Evolutionary conservation across 2,797 vertebrate genomes (phyloP).

Genomic region (Gadopsis bispinosus): DNA sequence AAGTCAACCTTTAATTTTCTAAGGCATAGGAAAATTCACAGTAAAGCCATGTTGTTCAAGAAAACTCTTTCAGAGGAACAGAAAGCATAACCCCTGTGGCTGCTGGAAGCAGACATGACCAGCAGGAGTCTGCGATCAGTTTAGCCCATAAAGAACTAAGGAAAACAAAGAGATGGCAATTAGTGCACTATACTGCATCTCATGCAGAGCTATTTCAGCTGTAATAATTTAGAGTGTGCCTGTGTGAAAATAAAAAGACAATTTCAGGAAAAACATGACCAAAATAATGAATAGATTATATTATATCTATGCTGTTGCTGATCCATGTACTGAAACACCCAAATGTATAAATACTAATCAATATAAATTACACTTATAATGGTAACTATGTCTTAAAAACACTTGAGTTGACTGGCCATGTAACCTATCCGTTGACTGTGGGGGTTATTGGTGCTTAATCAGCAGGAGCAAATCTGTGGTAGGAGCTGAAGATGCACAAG

Average conservation of each 20-base stretch:
- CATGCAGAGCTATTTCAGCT: slow-evolving; percentile 25
- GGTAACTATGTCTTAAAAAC: neutral
- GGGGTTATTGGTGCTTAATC: slow-evolving; percentile 41
- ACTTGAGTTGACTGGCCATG: slow-evolving; percentile 15
- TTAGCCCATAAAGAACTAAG: slow-evolving; percentile 33
- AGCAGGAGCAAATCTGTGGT: slow-evolving; percentile 33
- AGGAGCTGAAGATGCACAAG: slow-evolving; percentile 15
- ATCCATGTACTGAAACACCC: neutral
- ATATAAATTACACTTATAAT: neutral
- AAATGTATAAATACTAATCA: neutral
- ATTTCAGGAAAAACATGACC: neutral
- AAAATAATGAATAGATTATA: slow-evolving; percentile 1
- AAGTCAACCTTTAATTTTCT: slow-evolving; percentile 55
- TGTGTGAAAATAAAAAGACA: neutral
- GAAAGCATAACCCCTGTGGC: slow-evolving; percentile 51
- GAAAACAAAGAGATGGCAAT: slow-evolving; percentile 52
- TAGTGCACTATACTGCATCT: slow-evolving; percentile 6
- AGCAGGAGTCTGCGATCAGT: slow-evolving; percentile 47
- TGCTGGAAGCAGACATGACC: slow-evolving; percentile 44
- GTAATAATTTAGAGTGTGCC: neutral
- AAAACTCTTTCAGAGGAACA: slow-evolving; percentile 55
- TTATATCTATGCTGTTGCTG: neutral
- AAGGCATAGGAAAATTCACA: slow-evolving; percentile 56
- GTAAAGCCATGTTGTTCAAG: slow-evolving; percentile 53
- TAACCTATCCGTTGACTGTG: slow-evolving; percentile 12